Base-by-base conservation (phyloP, 2,888 invertebrate genomes). In the Laothoe populi region DNA sequence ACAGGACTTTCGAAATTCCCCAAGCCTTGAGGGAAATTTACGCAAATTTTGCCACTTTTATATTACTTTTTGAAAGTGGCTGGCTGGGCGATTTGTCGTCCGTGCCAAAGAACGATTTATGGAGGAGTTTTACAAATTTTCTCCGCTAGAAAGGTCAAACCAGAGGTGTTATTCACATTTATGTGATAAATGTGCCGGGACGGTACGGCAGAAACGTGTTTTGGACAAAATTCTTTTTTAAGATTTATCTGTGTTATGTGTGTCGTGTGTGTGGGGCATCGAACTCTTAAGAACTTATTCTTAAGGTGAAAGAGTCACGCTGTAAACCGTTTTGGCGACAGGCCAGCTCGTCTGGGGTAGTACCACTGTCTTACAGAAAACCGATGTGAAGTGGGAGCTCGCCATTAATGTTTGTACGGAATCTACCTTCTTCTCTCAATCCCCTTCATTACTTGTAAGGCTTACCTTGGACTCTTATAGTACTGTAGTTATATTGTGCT, bases 1-100 rank as follows among this genome's bases (percentile, higher is more conserved):
- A 5, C 53, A 35, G 19, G 53, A 53, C 35, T 53, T 53, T 53
- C 19, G 11, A 1, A 31, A 35, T 19, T 53, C 31, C 38, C 38
- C 10, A 35, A 11, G 11, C 53, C 31, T 31, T 11, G 35, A 4
- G 35, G 11, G n/a, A n/a, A 49, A 19, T 35, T 53, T 19, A 19
- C 7, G 16, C 10, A 21, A 31, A 1, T 53, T 26, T 4, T 38
- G 38, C 44, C 44, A 44, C 44, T 44, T 19, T 19, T 44, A 8
- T 44, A 19, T 44, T 44, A 44, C 44, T 44, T 44, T 44, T 44
- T 44, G 19, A 44, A 8, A 19, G 19, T 8, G 44, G 19, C 0
- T 44, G 44, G 44, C 19, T 44, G 44, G 38, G 38, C 11, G 38
- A 44, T 19, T 19, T 44, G 44, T 44, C 44, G 5, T 19, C 44